Evolutionary conservation across 2,888 invertebrate genomes (phyloP), one percentile per base, ranked within the genome.

Genomic region (Volucella inanis): DNA sequence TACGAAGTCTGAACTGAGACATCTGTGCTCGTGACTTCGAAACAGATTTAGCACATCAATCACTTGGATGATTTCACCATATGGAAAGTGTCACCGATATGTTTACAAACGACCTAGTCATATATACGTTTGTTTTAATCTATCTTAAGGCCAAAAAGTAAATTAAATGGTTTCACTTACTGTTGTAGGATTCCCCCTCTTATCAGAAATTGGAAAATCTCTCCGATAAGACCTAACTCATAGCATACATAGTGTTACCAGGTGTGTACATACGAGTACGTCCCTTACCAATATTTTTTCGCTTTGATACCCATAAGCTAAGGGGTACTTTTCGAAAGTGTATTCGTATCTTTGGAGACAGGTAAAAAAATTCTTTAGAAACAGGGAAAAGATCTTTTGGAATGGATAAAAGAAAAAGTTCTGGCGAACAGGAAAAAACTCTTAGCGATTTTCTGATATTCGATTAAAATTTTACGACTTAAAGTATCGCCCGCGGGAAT

Each of bases 391-490:
- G 31, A 31, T 31, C 31, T 31, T 31, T 4, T 31, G 31, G 6
- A 31, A 6, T 4, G 31, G 31, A 31, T 31, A 6, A 2, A 31
- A 6, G 31, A 31, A 64, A 57, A 10, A 49, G 57, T 59, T 49
- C 31, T 65, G 47, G 14, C 39, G 67, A 76, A 76, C 75, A 76
- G 50, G 47, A 55, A 70, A 77, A 77, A 49, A 70, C 77, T 67
- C 49, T 77, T 77, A 77, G 62, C 15, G 77, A 39, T 70, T 62
- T 61, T 43, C 47, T 54, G 77, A 62, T 62, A 77, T 70, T 70
- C 70, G 77, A 77, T 77, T 77, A 70, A 77, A 77, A 70, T 77
- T 77, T 68, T 70, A 77, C 55, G 62, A 14, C 54, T 15, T 61
- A 54, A 45, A 39, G 47, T 70, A 54, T 22, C 31, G 18, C 62